These are phyloP conservation scores for Dioctria linearis DNA, from an alignment of 2,888 invertebrate species.

Conservation along the genomic window DNA sequence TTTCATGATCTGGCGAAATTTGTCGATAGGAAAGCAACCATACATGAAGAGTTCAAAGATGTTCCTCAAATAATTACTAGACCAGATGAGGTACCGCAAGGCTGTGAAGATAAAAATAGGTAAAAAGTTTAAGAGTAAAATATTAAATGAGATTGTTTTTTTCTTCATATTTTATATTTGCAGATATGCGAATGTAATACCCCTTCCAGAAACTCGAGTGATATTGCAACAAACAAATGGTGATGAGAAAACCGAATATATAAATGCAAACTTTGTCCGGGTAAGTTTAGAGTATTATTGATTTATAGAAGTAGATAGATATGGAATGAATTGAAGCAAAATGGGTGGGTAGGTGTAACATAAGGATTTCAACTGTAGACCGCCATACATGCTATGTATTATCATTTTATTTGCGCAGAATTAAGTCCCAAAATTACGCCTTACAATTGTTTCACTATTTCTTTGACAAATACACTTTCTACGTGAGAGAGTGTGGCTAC, in stretches of 20 bases:
- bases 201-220: slow-evolving; percentile 92
- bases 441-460: no score
- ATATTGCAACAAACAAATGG: slow-evolving; percentile 80
- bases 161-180: not conserved
- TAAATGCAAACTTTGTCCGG: slow-evolving; percentile 93
- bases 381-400: no score
- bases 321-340: no score
- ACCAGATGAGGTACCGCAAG: slow-evolving; percentile 87
- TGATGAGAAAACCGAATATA: slow-evolving; percentile 88
- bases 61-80: slow-evolving; percentile 85
- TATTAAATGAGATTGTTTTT: not conserved
- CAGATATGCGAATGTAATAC: slow-evolving; percentile 93
- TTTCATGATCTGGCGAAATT: slow-evolving; percentile 85
- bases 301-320: no score
- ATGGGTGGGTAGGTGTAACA: no score
- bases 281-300: slow-evolving; percentile 73
- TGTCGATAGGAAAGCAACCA: slow-evolving; percentile 78
- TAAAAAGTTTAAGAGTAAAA: slow-evolving; percentile 58
- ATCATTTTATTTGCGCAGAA: no score
- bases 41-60: slow-evolving; percentile 86
- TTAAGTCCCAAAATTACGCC: no score
- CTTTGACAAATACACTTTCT: no score
- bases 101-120: slow-evolving; percentile 91
- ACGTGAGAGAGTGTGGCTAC: no score
- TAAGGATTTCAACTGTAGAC: no score